Evolutionary conservation across 2,797 vertebrate genomes (phyloP), one percentile per base, ranked within the genome.

Genomic region (Cossypha polioptera): DNA sequence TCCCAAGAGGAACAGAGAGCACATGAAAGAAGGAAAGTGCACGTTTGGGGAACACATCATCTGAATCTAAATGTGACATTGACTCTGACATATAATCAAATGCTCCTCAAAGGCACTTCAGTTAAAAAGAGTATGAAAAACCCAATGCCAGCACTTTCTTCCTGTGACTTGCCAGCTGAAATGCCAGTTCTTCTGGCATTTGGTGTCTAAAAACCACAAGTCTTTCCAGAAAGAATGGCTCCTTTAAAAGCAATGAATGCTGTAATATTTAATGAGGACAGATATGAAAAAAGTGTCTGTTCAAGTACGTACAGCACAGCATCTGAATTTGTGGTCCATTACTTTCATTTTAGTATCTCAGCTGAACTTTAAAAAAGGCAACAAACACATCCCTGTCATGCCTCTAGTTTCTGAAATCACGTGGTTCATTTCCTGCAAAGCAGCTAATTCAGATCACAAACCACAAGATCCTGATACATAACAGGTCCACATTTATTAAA

Each of bases 241-340:
- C 85, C 79, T 91, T 97, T 86, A 96, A 89, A 88, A 77, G 61
- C 75, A 86, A 22, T 73, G 91, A 94, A 97, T 95, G 89, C 85
- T 69, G 66, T 48, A 96, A 94, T 78, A 92, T 65, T 74, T 68
- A 91, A 6, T 43, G 85, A 81, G 89, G 54, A 72, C 47, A 43
- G 78, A 90, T 87, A 92, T 68, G 72, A 95, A 95, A 50, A 86
- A 83, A 78, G 72, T 1, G 81, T 51, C 78, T 94, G 87, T 96
- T 95, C 76, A 45, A 91, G 40, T 48, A 22, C 68, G 91, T 38
- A 90, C 36, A 91, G 75, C 78, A 94, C 58, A 91, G 68, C 55
- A 93, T 80, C 86, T 65, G 68, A 83, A 94, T 90, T 86, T 77
- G 69, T 24, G 38, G 17, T 68, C 47, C 58, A 58, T 88, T 94